phyloP scores from a whole-genome alignment of 2,888 invertebrate genomes.

The Oithona nana region DNA sequence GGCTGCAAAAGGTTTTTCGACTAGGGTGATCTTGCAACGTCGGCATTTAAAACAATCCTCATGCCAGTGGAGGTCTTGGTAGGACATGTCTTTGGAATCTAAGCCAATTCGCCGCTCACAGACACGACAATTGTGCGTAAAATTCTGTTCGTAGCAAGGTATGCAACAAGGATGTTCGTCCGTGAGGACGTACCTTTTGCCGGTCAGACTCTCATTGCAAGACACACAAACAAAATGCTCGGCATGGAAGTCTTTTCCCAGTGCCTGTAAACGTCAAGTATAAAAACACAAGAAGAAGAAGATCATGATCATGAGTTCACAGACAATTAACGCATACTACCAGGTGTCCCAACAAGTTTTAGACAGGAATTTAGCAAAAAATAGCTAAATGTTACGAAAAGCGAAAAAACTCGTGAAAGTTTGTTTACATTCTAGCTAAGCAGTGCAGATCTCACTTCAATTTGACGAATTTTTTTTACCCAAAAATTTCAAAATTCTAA shows the following conservation, averaged over 20 bases:
- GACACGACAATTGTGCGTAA: conserved; percentile 33
- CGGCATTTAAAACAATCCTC: conserved; percentile 37
- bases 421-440: too few relatives aligned
- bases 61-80: conserved; percentile 39
- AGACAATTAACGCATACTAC: too few relatives aligned
- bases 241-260: conserved; percentile 99
- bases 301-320: too few relatives aligned
- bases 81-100: conserved; percentile 34
- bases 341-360: too few relatives aligned
- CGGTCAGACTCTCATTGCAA: conserved; percentile 84
- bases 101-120: conserved; percentile 30
- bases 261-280: conserved; percentile 46
- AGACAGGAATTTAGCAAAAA: too few relatives aligned
- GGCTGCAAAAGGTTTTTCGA: conserved; percentile 36
- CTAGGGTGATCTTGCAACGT: conserved; percentile 34
- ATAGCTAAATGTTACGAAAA: too few relatives aligned
- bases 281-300: too few relatives aligned
- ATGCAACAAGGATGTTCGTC: conserved; percentile 39
- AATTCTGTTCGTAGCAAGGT: conserved; percentile 36
- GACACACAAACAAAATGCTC: conserved; percentile 99
- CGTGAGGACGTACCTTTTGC: conserved; percentile 35
- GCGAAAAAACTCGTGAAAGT: too few relatives aligned
- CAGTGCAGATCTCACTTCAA: too few relatives aligned
- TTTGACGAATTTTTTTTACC: too few relatives aligned
- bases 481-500: too few relatives aligned